Evolutionary conservation across 2,113 vertebrate genomes (phyloP).

Genomic region (Okapia johnstoni): DNA sequence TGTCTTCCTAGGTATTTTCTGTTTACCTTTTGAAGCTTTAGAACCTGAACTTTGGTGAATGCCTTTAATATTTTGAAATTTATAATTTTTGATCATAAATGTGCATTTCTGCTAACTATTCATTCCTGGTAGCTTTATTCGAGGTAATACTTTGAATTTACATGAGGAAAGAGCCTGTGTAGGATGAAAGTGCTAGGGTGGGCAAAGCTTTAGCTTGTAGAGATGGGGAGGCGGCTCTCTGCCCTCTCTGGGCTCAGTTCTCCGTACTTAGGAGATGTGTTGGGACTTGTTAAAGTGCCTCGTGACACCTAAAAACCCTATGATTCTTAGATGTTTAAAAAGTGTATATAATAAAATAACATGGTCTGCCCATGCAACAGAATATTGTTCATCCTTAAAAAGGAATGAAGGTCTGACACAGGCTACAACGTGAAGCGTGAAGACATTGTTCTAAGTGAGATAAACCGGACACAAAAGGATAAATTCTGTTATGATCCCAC

Average conservation of each 20-base stretch:
- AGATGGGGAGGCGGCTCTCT: not conserved
- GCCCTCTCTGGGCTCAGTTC: no score
- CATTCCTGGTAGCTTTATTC: not conserved
- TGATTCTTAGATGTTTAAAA: not conserved
- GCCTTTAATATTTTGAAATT: not conserved
- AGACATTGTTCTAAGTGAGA: not conserved
- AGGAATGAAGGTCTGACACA: not conserved
- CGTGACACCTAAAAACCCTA: fast-evolving
- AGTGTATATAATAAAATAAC: not conserved
- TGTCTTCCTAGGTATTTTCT: not conserved
- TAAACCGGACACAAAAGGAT: not conserved
- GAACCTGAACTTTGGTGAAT: not conserved
- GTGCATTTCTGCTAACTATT: fast-evolving
- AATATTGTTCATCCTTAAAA: not conserved
- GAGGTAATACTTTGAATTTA: not conserved
- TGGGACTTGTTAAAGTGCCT: not conserved
- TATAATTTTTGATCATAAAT: not conserved
- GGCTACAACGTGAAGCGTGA: not conserved
- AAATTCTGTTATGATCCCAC: fast-evolving
- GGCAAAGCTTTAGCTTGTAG: fast-evolving
- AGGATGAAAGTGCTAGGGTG: not conserved
- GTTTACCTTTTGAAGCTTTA: not conserved
- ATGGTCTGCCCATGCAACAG: not conserved
- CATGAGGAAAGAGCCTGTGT: not conserved
- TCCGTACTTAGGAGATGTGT: not conserved